Conservation (phyloP, 2,113 vertebrate species). For the Phasianus colchicus region DNA sequence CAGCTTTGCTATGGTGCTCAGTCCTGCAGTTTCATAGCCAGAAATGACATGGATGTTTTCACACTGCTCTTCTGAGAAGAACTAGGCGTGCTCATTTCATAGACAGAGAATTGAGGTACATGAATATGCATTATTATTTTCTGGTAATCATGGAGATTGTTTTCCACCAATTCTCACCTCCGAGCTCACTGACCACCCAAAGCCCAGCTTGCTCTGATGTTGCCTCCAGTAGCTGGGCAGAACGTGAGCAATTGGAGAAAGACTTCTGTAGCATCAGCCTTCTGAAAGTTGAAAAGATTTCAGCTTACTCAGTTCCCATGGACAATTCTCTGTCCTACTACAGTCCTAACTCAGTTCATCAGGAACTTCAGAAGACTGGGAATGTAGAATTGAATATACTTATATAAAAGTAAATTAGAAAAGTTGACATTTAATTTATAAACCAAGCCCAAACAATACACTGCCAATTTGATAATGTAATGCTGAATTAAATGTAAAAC, state of each 20-base stretch:
- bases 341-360: neutral
- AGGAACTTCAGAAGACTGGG: neutral
- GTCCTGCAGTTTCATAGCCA: neutral
- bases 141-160: neutral
- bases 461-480: neutral
- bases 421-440: neutral
- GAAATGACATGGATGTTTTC: neutral
- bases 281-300: neutral
- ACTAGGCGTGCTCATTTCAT: neutral
- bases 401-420: neutral
- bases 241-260: neutral
- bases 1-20: neutral
- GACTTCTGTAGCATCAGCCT: neutral
- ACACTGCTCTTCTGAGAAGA: neutral
- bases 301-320: neutral
- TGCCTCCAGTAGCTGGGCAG: neutral
- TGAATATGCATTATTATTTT: neutral
- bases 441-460: neutral
- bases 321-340: neutral
- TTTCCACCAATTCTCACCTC: neutral
- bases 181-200: neutral
- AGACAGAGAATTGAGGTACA: neutral
- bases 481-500: neutral
- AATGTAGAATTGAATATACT: neutral
- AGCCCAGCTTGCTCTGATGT: neutral